phyloP scores from a whole-genome alignment of 2,113 vertebrate species.

The Orcinus orca region DNA sequence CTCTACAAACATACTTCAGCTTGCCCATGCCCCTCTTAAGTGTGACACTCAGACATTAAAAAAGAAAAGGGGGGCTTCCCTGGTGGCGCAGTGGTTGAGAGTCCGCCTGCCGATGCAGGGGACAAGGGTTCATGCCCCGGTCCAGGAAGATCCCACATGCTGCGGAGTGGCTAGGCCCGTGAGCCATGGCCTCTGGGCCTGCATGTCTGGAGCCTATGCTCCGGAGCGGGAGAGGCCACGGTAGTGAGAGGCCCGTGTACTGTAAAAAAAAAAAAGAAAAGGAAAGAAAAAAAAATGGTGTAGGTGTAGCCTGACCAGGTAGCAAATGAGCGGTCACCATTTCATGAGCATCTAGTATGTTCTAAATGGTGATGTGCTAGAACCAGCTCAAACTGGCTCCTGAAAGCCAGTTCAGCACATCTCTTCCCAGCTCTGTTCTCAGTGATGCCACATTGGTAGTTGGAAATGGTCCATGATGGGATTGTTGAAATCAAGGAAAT shows the following conservation, averaged over 20 bases:
- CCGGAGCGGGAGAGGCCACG: too few relatives aligned
- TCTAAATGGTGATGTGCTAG: background rate
- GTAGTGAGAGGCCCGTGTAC: too few relatives aligned
- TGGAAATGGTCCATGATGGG: background rate
- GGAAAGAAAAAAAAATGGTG: rapidly evolving
- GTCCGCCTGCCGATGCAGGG: too few relatives aligned
- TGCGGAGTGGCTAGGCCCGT: too few relatives aligned
- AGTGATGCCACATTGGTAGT: rapidly evolving
- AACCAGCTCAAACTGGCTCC: background rate
- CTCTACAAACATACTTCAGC: background rate
- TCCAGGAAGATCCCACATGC: too few relatives aligned
- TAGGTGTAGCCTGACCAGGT: background rate
- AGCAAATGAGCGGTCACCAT: background rate
- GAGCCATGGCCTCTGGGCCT: too few relatives aligned
- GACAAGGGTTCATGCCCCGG: too few relatives aligned
- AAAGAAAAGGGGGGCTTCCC: too few relatives aligned
- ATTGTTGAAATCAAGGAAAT: background rate
- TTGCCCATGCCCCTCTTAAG: background rate
- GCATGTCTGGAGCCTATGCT: too few relatives aligned
- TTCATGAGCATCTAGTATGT: background rate
- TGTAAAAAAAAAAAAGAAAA: background rate
- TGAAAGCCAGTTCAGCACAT: background rate
- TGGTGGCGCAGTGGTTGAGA: too few relatives aligned
- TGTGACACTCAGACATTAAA: background rate
- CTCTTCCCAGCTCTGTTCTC: background rate